A percentile compares a stretch with the other conserved stretches of the same genome.
phyloP scores from a whole-genome alignment of 2,888 invertebrate genomes.

The Dendrolimus pini region DNA sequence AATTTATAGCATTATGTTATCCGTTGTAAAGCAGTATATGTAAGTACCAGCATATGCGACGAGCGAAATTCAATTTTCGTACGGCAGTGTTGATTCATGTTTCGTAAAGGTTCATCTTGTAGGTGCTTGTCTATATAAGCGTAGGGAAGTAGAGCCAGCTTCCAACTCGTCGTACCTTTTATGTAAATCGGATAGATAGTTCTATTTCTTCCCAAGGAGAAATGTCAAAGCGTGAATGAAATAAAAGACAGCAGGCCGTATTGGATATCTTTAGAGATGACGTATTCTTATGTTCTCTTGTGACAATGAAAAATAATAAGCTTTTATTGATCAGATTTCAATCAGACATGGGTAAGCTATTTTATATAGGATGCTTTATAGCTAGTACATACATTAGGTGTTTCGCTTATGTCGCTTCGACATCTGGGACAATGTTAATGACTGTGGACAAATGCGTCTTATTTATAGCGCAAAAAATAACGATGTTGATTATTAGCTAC shows the following conservation, averaged over 20 bases:
- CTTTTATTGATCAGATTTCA: too few relatives aligned
- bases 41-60: not conserved
- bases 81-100: constrained; percentile 14
- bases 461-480: too few relatives aligned
- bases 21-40: constrained; percentile 9
- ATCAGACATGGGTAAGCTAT: too few relatives aligned
- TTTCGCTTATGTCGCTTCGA: too few relatives aligned
- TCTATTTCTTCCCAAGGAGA: constrained; percentile 23
- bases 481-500: too few relatives aligned
- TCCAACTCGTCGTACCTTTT: constrained; percentile 26
- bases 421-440: too few relatives aligned
- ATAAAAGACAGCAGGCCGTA: constrained; percentile 2
- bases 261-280: not conserved
- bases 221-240: constrained; percentile 13
- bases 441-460: too few relatives aligned
- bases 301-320: too few relatives aligned
- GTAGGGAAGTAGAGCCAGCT: not conserved
- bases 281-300: not conserved
- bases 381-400: too few relatives aligned
- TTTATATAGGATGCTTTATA: too few relatives aligned
- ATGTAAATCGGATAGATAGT: constrained; percentile 41
- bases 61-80: constrained; percentile 11
- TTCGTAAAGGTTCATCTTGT: not conserved
- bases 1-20: constrained; percentile 9
- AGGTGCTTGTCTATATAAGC: not conserved